Evolutionary conservation across 2,113 vertebrate genomes (phyloP), one percentile per base, ranked within the genome.

Genomic region (Dendropsophus ebraccatus): DNA sequence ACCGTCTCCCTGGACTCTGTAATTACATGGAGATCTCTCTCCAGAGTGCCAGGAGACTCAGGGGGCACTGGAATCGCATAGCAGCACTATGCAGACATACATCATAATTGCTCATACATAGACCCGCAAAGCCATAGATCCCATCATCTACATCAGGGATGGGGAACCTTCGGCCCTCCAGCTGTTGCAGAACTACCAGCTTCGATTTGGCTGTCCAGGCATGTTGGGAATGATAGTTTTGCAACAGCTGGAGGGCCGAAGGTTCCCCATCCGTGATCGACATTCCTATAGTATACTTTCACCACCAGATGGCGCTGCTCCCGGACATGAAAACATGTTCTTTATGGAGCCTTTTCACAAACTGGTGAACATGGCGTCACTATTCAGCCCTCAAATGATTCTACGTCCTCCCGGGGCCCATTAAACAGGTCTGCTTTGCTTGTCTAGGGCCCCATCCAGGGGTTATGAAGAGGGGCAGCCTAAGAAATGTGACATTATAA

Each of bases 21-120:
- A 93, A 95, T 95, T 94, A 94, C 2, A 47, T 87, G n/a, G n/a
- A 87, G 84, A 90, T 87, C 65, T 86, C 92, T 93, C 75, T 91
- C 23, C 13, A 92, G 91, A 25, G 23, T 82, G 92, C 92, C 92
- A 92, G 93, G 81, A 89, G 90, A 88, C 69, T 87, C 90, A 88
- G 91, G 88, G 90, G 52, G 87, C 88, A 35, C 84, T 82, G 88
- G 87, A 0, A 30, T 14, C 16, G 25, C 65, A 69, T 8, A 37
- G 69, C 23, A 37, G 5, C 58, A 65, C 45, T 47, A 47, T 47
- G 25, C 62, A 5, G 3, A 13, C 12, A 65, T 65, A 49, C 45
- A 47, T 47, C 4, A 47, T 47, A 47, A 47, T 47, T 47, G 45
- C 45, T 47, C 49, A 11, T 13, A 10, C 13, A 13, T 7, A 13